phyloP scores from a whole-genome alignment of 1,140 invertebrate species.

The Potamilus streckersoni region DNA sequence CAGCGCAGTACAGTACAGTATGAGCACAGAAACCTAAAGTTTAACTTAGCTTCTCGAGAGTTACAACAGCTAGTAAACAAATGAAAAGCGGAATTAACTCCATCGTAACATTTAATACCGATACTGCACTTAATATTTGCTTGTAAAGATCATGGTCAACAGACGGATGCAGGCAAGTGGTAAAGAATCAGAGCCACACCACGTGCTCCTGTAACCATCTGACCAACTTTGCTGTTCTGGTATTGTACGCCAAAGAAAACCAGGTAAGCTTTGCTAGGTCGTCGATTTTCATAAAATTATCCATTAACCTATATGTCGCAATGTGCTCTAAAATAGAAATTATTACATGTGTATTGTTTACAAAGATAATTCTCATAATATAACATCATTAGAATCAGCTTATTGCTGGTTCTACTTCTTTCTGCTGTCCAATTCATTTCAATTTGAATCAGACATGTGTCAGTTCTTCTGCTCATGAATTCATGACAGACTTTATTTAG shows the following conservation, averaged over 20 bases:
- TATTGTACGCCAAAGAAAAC: constrained; percentile 63
- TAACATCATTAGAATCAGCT: too few relatives aligned
- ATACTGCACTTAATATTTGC: too few relatives aligned
- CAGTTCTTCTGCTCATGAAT: not conserved
- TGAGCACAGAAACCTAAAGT: too few relatives aligned
- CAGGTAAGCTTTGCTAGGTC: constrained; percentile 18
- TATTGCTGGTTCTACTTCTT: too few relatives aligned
- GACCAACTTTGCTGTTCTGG: constrained; percentile 88
- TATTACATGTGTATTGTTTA: not conserved
- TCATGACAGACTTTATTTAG: not conserved
- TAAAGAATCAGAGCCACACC: constrained; percentile 70
- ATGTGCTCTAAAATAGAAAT: not conserved
- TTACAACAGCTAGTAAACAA: too few relatives aligned
- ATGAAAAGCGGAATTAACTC: too few relatives aligned
- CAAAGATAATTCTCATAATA: not conserved
- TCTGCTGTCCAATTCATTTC: too few relatives aligned
- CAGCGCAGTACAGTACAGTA: too few relatives aligned
- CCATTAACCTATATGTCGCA: not conserved
- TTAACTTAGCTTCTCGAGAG: too few relatives aligned
- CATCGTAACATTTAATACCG: too few relatives aligned
- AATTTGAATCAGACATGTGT: not conserved
- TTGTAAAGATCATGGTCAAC: constrained; percentile 39
- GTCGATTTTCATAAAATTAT: not conserved
- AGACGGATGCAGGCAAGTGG: constrained; percentile 38
- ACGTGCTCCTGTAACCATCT: constrained; percentile 94